These are phyloP conservation scores for Pseudolaguvia tuberculata DNA, from an alignment of 2,113 vertebrate genomes.

Conservation along the genomic window DNA sequence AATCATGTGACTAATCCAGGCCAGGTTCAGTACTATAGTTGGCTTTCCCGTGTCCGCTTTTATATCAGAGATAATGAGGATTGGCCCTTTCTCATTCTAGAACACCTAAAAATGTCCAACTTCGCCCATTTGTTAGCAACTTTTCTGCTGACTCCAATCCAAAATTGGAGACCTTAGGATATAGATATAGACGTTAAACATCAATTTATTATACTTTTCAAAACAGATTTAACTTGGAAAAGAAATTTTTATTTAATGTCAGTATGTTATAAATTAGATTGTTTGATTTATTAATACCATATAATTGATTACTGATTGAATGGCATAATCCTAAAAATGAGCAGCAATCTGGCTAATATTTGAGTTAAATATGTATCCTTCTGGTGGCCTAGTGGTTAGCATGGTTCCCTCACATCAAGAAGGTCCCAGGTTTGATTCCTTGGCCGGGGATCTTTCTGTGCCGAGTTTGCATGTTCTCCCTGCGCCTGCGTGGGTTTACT, in stretches of 20 bases:
- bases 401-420: too few species aligned
- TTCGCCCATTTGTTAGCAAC: slow-evolving; percentile 39
- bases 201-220: slow-evolving; percentile 25
- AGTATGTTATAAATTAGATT: background rate
- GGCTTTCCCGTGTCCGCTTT: slow-evolving; percentile 41
- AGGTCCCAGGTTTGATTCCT: too few species aligned
- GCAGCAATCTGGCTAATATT: background rate
- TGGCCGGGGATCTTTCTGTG: too few species aligned
- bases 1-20: slow-evolving; percentile 1
- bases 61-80: slow-evolving; percentile 39
- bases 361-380: background rate
- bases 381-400: too few species aligned
- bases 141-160: slow-evolving; percentile 45
- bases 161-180: slow-evolving; percentile 29
- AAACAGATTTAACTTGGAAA: background rate
- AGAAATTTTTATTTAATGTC: background rate
- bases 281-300: background rate
- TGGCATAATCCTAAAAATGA: background rate
- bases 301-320: background rate
- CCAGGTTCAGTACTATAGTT: slow-evolving; percentile 30
- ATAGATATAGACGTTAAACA: slow-evolving; percentile 4
- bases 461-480: too few species aligned
- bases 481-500: too few species aligned
- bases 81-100: slow-evolving; percentile 45
- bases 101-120: slow-evolving; percentile 38